A percentile compares a stretch with the other conserved stretches of the same genome.
These are phyloP conservation scores for Phocides pigmalion DNA, from an alignment of 1,140 invertebrate species.

Conservation along the genomic window DNA sequence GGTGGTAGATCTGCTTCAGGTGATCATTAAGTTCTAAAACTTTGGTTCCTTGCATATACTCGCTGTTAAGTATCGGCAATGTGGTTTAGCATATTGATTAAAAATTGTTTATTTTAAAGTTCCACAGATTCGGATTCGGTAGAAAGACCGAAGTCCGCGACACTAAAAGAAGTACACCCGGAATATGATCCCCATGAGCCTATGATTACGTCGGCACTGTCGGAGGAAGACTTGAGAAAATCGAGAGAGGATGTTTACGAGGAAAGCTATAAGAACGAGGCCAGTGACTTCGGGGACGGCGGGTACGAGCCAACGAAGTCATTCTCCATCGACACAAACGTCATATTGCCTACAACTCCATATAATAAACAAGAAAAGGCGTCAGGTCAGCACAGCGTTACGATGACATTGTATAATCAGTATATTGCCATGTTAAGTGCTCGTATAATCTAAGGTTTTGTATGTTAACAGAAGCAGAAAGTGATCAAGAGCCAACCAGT, in stretches of 20 bases:
- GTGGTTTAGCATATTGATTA: constrained; percentile 6
- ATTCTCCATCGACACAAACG: constrained; percentile 57
- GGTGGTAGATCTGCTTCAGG: too few species aligned
- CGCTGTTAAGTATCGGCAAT: too few species aligned
- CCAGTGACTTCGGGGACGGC: constrained; percentile 49
- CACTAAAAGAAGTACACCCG: constrained; percentile 72
- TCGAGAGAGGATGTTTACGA: constrained; percentile 72
- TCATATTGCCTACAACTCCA: constrained; percentile 48
- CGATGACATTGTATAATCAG: background rate
- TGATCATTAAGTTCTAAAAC: too few species aligned
- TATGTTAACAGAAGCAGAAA: constrained; percentile 78
- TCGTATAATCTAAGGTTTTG: constrained; percentile 14
- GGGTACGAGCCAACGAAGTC: constrained; percentile 61
- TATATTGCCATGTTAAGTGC: background rate
- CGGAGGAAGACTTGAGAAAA: constrained; percentile 74
- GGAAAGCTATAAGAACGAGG: constrained; percentile 65
- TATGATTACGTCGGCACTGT: constrained; percentile 78
- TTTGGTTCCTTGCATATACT: too few species aligned
- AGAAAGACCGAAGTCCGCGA: constrained; percentile 74
- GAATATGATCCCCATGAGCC: constrained; percentile 79
- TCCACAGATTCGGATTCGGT: constrained; percentile 76
- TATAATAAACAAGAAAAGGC: constrained; percentile 72
- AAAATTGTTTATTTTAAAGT: constrained; percentile 46
- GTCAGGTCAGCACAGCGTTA: constrained; percentile 63
- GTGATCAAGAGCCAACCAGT: constrained; percentile 86